Percentiles rank a stretch among this genome's conserved stretches.
Conservation (phyloP, 2,888 invertebrate species). For the Pemphredon lugubris region DNA sequence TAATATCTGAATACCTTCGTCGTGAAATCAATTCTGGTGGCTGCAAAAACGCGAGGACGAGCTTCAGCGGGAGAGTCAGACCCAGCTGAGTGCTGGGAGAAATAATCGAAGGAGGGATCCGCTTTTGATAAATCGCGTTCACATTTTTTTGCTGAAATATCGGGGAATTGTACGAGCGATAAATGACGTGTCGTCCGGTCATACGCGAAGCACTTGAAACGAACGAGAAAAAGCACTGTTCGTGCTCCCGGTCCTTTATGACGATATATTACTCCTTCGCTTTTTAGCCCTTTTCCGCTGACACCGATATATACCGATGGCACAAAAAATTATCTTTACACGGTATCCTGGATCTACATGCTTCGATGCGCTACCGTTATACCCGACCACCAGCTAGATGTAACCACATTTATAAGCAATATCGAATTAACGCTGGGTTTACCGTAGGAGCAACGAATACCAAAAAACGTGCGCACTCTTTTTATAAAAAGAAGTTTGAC, state of each 20-base stretch:
- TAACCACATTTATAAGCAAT: no score
- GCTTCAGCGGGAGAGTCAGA: neutral
- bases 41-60: neutral
- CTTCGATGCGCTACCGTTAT: no score
- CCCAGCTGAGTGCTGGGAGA: neutral
- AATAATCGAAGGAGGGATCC: neutral
- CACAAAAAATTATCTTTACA: neutral
- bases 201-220: constrained; percentile 15
- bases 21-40: neutral
- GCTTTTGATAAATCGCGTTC: neutral
- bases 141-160: constrained; percentile 6
- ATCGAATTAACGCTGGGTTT: no score
- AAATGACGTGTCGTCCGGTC: constrained; percentile 15
- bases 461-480: no score
- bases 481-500: no score
- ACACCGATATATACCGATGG: constrained; percentile 8
- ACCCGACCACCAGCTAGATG: no score
- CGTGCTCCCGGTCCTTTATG: constrained; percentile 10
- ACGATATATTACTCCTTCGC: neutral
- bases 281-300: constrained; percentile 6
- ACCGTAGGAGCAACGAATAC: no score
- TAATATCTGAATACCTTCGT: neutral
- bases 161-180: constrained; percentile 5
- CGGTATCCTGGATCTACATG: constrained; percentile 1
- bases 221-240: constrained; percentile 17